phyloP scores from a whole-genome alignment of 2,888 invertebrate species.

The Thereva unica region DNA sequence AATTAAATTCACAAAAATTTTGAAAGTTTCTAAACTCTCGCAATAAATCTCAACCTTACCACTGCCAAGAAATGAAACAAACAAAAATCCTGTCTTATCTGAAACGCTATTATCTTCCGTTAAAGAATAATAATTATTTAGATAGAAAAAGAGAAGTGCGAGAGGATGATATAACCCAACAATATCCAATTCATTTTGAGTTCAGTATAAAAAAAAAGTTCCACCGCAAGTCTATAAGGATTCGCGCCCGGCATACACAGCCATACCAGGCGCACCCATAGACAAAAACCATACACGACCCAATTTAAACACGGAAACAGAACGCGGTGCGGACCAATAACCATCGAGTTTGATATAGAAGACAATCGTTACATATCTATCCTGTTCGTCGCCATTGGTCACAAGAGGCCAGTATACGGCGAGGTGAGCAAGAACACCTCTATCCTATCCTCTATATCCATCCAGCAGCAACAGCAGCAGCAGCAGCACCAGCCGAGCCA shows the following conservation, averaged over 20 bases:
- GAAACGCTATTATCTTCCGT: too few species aligned
- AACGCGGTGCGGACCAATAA: conserved; percentile 44
- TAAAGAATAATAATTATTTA: too few species aligned
- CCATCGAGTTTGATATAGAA: conserved; percentile 46
- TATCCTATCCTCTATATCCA: not conserved
- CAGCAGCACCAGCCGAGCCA: too few species aligned
- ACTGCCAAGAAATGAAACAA: too few species aligned
- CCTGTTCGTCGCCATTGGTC: conserved; percentile 47
- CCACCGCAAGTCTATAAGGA: conserved; percentile 23
- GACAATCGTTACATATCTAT: conserved; percentile 46
- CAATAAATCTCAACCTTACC: too few species aligned
- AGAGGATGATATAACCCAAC: too few species aligned
- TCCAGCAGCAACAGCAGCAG: too few species aligned
- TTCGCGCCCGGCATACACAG: not conserved
- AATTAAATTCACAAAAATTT: too few species aligned
- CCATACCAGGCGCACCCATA: conserved; percentile 8
- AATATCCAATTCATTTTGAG: too few species aligned
- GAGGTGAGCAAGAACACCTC: conserved; percentile 30
- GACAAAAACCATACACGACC: conserved; percentile 26
- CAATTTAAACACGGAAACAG: conserved; percentile 34
- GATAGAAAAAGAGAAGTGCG: too few species aligned
- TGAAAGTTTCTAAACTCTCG: too few species aligned
- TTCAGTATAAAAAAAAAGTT: not conserved
- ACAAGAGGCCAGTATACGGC: conserved; percentile 42
- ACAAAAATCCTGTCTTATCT: too few species aligned